Percentiles rank a stretch among this genome's conserved stretches.
These are phyloP conservation scores for Aptenodytes patagonicus DNA, from an alignment of 2,113 vertebrate species.

Conservation along the genomic window DNA sequence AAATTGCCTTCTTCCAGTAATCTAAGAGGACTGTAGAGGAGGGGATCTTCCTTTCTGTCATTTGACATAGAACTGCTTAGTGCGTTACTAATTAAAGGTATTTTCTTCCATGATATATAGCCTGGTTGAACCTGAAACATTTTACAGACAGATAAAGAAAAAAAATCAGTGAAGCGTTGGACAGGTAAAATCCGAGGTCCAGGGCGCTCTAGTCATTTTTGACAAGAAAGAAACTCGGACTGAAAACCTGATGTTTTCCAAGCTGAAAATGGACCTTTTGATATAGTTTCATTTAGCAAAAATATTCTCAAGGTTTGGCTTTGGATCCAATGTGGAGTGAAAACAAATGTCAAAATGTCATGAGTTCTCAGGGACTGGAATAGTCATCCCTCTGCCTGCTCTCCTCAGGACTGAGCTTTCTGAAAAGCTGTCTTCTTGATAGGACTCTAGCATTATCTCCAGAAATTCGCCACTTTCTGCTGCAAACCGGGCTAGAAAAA, in stretches of 20 bases:
- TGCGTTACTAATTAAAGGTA: neutral
- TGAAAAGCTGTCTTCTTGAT: neutral
- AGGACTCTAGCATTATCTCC: neutral
- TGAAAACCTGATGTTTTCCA: constrained; percentile 2
- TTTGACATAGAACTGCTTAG: neutral
- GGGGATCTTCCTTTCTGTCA: neutral
- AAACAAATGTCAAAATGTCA: constrained; percentile 55
- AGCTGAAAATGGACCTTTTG: neutral
- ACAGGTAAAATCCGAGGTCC: neutral
- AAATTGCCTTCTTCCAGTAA: neutral
- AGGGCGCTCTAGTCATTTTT: neutral
- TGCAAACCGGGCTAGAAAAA: neutral
- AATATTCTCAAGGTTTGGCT: neutral
- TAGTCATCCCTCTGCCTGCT: neutral
- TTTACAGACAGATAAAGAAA: neutral
- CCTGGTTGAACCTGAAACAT: neutral
- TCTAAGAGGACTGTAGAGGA: neutral
- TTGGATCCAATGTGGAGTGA: neutral
- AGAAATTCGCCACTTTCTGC: neutral
- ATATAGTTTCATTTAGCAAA: neutral
- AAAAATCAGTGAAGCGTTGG: neutral
- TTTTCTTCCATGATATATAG: neutral
- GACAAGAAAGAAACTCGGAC: neutral
- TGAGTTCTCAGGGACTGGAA: neutral
- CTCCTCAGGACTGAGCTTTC: constrained; percentile 21